These are phyloP conservation scores for Siphonodentalium dalli DNA, from an alignment of 2,888 invertebrate species.

Conservation along the genomic window DNA sequence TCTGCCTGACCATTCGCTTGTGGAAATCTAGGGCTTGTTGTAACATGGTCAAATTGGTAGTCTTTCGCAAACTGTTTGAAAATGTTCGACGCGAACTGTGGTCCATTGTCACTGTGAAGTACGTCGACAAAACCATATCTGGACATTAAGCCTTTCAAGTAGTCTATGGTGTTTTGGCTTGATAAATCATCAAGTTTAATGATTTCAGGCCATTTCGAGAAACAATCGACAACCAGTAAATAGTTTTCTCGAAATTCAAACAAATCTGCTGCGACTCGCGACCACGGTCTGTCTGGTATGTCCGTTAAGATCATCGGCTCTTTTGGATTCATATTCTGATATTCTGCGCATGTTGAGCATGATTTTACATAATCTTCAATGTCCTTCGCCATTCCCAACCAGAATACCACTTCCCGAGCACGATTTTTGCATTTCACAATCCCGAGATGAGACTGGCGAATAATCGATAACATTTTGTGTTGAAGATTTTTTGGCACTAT, in stretches of 20 bases:
- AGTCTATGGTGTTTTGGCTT: not conserved
- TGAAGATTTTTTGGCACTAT: conserved; percentile 10
- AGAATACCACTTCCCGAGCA: conserved; percentile 17
- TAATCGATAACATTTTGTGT: conserved; percentile 12
- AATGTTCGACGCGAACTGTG: conserved; percentile 11
- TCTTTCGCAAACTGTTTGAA: no score
- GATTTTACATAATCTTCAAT: conserved; percentile 12
- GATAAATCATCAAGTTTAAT: conserved; percentile 13
- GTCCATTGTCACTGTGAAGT: conserved; percentile 17
- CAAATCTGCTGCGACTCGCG: conserved; percentile 6
- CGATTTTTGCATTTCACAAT: conserved; percentile 15
- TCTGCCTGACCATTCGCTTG: no score
- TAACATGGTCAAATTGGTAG: no score
- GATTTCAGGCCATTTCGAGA: conserved; percentile 23
- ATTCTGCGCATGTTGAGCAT: conserved; percentile 13
- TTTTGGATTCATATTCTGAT: not conserved
- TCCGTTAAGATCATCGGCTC: conserved; percentile 6
- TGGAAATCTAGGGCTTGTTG: no score
- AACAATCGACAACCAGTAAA: conserved; percentile 7
- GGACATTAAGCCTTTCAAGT: conserved; percentile 12
- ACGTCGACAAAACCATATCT: conserved; percentile 9
- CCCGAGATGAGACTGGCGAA: conserved; percentile 15
- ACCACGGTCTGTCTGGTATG: conserved; percentile 13
- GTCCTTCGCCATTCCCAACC: conserved; percentile 14
- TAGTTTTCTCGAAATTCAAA: conserved; percentile 6